Base-by-base conservation (phyloP, 2,113 vertebrate genomes). In the Cololabis saira region DNA sequence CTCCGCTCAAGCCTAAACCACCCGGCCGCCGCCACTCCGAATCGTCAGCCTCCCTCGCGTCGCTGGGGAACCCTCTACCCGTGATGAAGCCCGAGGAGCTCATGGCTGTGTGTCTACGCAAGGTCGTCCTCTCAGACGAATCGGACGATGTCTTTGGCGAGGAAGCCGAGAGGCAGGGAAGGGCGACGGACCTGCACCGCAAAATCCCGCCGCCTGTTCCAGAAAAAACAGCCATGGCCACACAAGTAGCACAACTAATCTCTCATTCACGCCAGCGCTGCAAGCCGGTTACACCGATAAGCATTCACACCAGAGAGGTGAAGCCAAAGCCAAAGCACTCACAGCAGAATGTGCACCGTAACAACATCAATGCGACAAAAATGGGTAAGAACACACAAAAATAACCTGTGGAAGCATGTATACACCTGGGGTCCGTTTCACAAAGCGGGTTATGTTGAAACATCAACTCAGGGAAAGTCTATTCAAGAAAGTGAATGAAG, bases 201-300 rank as follows among this genome's bases (percentile, higher is more conserved):
- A 85, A 84, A 77, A 57, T 19, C 16, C 72, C 84, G 1, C 90
- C 90, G 1, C 51, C 74, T 0, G 77, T 90, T 22, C 67, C 56
- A 12, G 50, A 63, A 4, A 91, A 91, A 73, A 78, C 87, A 0
- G 0, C 47, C 17, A 30, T 1, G 63, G 54, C 83, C 0, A 80
- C 41, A 75, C 68, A 82, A 56, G 57, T 33, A 15, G 83, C 83
- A 1, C 62, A 71, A 1, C 60, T 76, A 16, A 78, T 89, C 1
- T 33, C 65, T 33, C 19, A 15, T 1, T 84, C 83, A 2, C 30
- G 5, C 8, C 56, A 16, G 19, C 13, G 12, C 27, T 17, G 5
- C 11, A 9, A n/a, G 8, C 24, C 64, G 1, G 16, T 37, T 8
- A 0, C 17, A 5, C 18, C 15, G 15, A 18, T 30, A 3, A 21